Base-by-base conservation (phyloP, 1,140 invertebrate species). In the Mylabris phalerata region DNA sequence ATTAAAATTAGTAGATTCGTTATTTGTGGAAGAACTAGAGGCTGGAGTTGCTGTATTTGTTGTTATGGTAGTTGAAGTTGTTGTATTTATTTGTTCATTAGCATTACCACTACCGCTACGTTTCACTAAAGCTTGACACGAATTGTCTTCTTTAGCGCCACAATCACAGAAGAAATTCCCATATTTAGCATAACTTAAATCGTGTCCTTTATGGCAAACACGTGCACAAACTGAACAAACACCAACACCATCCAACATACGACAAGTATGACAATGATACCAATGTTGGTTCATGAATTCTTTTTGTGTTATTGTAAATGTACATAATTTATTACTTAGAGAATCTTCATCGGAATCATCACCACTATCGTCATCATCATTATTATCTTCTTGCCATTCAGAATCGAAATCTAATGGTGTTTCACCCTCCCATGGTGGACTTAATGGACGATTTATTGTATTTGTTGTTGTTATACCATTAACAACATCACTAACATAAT, bases 81-180 rank as follows among this genome's bases (percentile, higher is more conserved):
- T 7, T 32, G 7, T 9, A 42, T 42, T 42, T 40, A 7, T 6
- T 40, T 40, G n/a, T 71, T 71, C 10, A 70, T 73, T 63, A 19
- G 19, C 19, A 42, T 42, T 42, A 19, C 19, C 19, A 1, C 32
- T 3, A 1, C 32, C 84, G 80, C 79, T 88, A 2, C 88, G 77
- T 72, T 89, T 90, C 0, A 86, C 84, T 42, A 92, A 76, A 10
- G 89, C 89, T 76, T 87, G 82, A 62, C 78, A 80, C 9, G 83
- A 84, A 1, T 85, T 84, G 71, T 96, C 93, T 61, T 95, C 92
- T 74, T 96, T 96, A 5, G 93, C 95, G 3, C 96, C 96, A 76
- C 96, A 99, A 73, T 99, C 95, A 73, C 96, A 99, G 77, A 98
- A 98, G 79, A 99, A 99, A 63, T 96, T 97, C 3, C 95, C 96